Percentiles rank a stretch among this genome's conserved stretches.
phyloP scores from a whole-genome alignment of 2,797 vertebrate genomes.

The Sphaeramia orbicularis region DNA sequence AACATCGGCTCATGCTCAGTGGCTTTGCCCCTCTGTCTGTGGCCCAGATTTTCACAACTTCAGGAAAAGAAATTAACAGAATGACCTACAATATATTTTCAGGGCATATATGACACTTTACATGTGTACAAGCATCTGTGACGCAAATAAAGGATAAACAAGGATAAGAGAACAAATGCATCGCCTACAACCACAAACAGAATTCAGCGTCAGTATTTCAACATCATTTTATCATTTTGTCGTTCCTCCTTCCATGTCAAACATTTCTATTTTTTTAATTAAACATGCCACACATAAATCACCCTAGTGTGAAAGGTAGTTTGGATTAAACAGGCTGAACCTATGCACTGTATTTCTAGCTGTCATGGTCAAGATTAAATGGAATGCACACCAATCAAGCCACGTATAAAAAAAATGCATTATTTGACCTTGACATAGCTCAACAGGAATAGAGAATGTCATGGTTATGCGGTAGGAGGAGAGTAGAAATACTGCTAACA shows the following conservation, averaged over 20 bases:
- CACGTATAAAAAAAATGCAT: not conserved
- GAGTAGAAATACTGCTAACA: not conserved
- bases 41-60: slow-evolving; percentile 20
- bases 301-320: not conserved
- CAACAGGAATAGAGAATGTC: not conserved
- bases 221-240: too few relatives aligned
- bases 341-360: not conserved
- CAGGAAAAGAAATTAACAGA: too few relatives aligned
- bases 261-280: too few relatives aligned
- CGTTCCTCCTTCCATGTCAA: too few relatives aligned
- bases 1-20: slow-evolving; percentile 34
- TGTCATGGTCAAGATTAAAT: not conserved
- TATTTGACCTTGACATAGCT: not conserved
- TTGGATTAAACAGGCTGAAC: not conserved
- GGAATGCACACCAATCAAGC: not conserved
- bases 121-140: too few relatives aligned
- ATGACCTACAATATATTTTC: too few relatives aligned
- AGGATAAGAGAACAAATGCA: too few relatives aligned
- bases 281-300: too few relatives aligned
- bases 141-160: too few relatives aligned
- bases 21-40: slow-evolving; percentile 19
- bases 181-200: too few relatives aligned
- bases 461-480: not conserved
- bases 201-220: too few relatives aligned
- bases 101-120: too few relatives aligned